Percentiles rank a stretch among this genome's conserved stretches.
These are phyloP conservation scores for Pterocles gutturalis DNA, from an alignment of 2,113 vertebrate genomes.

Conservation along the genomic window DNA sequence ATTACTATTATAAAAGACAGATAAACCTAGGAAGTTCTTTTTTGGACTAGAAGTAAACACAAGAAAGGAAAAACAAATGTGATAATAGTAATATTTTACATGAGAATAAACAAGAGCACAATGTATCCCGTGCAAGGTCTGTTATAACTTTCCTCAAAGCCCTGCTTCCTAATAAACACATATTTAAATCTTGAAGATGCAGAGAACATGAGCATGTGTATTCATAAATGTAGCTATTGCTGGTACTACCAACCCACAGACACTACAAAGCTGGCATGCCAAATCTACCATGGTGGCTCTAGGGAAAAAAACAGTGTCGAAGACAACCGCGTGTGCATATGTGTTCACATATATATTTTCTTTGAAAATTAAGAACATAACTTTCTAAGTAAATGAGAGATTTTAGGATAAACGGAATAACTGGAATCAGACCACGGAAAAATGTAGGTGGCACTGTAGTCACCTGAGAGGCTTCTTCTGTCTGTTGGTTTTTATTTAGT, in stretches of 20 bases:
- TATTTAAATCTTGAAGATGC: background rate
- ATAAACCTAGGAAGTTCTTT: background rate
- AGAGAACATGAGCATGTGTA: background rate
- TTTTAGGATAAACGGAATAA: background rate
- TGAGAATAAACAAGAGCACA: background rate
- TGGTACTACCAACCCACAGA: background rate
- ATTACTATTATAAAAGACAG: background rate
- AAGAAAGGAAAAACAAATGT: background rate
- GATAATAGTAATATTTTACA: background rate
- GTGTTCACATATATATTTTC: background rate
- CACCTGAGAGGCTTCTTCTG: background rate
- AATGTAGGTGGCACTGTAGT: background rate
- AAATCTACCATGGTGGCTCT: background rate
- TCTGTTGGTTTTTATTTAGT: background rate
- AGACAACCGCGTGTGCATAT: background rate
- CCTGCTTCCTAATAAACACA: background rate
- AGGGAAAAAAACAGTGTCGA: background rate
- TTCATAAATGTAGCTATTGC: background rate
- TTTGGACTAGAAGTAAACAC: background rate
- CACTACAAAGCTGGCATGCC: background rate
- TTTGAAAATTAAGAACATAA: background rate
- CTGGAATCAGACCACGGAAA: background rate
- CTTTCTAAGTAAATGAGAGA: background rate
- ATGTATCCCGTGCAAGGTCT: background rate
- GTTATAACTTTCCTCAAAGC: background rate